Evolutionary conservation across 2,888 invertebrate species (phyloP).

Genomic region (Plemyria rubiginata): DNA sequence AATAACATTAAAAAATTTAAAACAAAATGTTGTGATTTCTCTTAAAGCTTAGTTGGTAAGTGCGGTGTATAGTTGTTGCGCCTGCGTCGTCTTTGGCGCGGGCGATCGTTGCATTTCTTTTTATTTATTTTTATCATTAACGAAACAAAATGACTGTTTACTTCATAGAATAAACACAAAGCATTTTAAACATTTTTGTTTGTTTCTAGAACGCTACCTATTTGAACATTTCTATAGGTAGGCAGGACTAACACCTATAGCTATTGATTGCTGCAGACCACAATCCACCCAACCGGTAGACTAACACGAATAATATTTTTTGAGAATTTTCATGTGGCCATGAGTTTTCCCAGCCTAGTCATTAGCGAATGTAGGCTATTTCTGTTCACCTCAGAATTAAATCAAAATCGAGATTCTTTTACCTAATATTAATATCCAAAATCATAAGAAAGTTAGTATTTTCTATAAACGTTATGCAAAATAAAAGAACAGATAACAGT

Average conservation of each 20-base stretch:
- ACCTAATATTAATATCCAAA: too few species aligned
- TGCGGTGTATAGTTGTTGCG: constrained; percentile 52
- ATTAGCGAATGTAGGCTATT: too few species aligned
- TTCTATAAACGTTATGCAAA: constrained; percentile 6
- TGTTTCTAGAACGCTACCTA: constrained; percentile 59
- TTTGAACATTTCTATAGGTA: constrained; percentile 32
- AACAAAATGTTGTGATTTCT: constrained; percentile 82
- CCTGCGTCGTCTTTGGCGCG: constrained; percentile 51
- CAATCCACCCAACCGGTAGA: too few species aligned
- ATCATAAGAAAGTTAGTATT: too few species aligned
- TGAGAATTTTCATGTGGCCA: too few species aligned
- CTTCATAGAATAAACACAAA: constrained; percentile 81
- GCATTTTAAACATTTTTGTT: constrained; percentile 70
- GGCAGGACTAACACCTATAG: not conserved
- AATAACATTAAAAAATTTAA: constrained; percentile 83
- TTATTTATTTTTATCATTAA: constrained; percentile 71
- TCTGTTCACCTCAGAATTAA: too few species aligned
- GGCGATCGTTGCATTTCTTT: constrained; percentile 68
- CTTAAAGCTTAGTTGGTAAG: constrained; percentile 69
- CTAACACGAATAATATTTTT: too few species aligned
- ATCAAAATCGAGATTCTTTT: too few species aligned
- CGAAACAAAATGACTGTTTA: constrained; percentile 77
- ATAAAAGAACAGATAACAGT: constrained; percentile 13
- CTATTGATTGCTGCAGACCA: too few species aligned
- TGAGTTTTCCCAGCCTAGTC: too few species aligned